Evolutionary conservation across 2,113 vertebrate genomes (phyloP).

Genomic region (Bos indicus): DNA sequence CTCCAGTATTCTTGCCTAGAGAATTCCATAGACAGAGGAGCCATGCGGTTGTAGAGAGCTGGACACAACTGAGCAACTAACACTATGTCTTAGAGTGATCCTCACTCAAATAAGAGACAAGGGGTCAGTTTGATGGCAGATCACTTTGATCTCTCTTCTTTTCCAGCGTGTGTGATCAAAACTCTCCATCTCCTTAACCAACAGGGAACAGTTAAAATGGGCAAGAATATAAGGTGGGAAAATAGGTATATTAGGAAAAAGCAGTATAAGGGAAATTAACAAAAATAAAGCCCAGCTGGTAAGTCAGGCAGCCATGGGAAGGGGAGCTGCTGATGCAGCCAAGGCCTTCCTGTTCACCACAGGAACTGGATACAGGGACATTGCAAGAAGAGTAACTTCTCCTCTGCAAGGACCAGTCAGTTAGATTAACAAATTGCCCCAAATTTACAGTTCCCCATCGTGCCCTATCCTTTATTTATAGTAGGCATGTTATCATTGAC

Average conservation of each 20-base stretch:
- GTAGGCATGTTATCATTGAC: not conserved
- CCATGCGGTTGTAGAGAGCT: not conserved
- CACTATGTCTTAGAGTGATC: not conserved
- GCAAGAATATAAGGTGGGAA: not conserved
- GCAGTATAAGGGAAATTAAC: not conserved
- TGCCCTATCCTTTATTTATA: not conserved
- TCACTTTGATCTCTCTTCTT: not conserved
- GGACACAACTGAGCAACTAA: not conserved
- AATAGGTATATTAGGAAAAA: not conserved
- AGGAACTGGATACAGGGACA: rapidly evolving
- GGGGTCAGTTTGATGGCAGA: not conserved
- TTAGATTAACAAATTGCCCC: not conserved
- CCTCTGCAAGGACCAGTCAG: not conserved
- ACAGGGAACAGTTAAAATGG: not conserved
- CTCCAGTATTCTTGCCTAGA: not conserved
- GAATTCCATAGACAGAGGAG: not conserved
- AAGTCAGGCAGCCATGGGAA: rapidly evolving
- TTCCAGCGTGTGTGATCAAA: not conserved
- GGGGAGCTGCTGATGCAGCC: not conserved
- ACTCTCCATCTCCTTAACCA: not conserved
- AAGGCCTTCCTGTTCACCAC: not conserved
- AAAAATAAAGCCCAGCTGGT: not conserved
- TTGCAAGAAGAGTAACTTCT: not conserved
- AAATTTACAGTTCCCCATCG: not conserved
- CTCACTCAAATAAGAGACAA: not conserved